Evolutionary conservation across 2,113 vertebrate genomes (phyloP).

Genomic region (Periophthalmodon schlosseri): DNA sequence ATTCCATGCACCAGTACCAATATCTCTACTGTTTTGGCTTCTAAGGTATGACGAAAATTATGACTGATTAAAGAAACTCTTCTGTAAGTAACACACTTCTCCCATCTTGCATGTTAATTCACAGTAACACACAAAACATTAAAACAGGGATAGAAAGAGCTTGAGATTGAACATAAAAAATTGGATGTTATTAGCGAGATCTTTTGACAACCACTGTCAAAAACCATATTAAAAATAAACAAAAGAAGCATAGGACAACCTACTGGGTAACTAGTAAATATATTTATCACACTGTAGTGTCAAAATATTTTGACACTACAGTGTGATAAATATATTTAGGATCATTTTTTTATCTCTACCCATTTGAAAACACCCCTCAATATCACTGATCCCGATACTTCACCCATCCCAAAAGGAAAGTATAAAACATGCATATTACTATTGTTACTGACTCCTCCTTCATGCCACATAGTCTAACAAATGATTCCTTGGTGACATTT

Average conservation of each 20-base stretch:
- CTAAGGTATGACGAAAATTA: neutral
- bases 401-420: neutral
- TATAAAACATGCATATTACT: neutral
- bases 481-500: constrained; percentile 47
- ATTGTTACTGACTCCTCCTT: neutral
- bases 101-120: neutral
- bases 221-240: no score
- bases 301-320: no score
- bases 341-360: no score
- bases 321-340: no score
- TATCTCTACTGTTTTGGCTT: no score
- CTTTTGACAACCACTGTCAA: no score
- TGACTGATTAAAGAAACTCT: neutral
- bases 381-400: neutral
- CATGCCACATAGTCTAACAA: constrained; percentile 12
- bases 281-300: no score
- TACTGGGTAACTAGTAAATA: no score
- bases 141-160: neutral
- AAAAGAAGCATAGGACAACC: no score
- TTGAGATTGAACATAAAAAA: no score
- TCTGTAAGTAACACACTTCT: neutral
- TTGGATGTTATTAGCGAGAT: no score
- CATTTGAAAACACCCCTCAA: neutral
- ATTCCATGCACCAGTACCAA: no score
- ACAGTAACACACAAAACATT: neutral